Base-by-base conservation (phyloP, 2,888 invertebrate genomes). In the Patella depressa region DNA sequence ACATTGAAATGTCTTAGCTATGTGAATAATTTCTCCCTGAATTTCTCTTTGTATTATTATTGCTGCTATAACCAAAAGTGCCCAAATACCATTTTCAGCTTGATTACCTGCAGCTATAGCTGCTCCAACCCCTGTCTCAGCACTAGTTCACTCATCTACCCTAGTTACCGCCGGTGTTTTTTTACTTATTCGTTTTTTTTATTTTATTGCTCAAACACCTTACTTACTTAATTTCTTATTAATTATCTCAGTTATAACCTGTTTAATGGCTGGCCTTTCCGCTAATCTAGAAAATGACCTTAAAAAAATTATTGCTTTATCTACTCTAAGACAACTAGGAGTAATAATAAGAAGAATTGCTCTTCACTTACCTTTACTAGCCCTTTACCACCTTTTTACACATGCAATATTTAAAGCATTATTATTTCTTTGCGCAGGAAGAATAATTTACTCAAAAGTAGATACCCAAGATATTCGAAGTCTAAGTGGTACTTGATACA, bases 81-180 rank as follows among this genome's bases (percentile, higher is more conserved):
- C 95, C 89, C 95, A 96, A 91, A 94, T 95, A 93, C 95, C 95
- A 72, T 96, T 96, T 94, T 95, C 95, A 81, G 93, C 95, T 72
- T 96, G 95, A 86, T 91, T 95, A 73, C 95, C 95, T 0, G 94
- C 94, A 0, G 95, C 95, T 71, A 95, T 95, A 91, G 94, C 95
- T 0, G 95, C 95, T 71, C 95, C 95, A 57, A 95, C 95, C 0
- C 95, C 95, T 14, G 94, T 95, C 77, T 95, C 95, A n/a, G 93
- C 95, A 80, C 93, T 95, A 92, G 95, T 95, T 83, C 95, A 95
- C 93, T 95, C 95, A 82, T 95, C 95, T 5, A 95, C 95, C 82
- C 93, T 96, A 90, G 95, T 96, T 0, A 95, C 95, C 15, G 95
- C 95, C 0, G 95, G 95, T 0, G 93, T 95, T 88, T 95, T 94